phyloP scores from a whole-genome alignment of 2,113 vertebrate genomes.

The Salminus brasiliensis region DNA sequence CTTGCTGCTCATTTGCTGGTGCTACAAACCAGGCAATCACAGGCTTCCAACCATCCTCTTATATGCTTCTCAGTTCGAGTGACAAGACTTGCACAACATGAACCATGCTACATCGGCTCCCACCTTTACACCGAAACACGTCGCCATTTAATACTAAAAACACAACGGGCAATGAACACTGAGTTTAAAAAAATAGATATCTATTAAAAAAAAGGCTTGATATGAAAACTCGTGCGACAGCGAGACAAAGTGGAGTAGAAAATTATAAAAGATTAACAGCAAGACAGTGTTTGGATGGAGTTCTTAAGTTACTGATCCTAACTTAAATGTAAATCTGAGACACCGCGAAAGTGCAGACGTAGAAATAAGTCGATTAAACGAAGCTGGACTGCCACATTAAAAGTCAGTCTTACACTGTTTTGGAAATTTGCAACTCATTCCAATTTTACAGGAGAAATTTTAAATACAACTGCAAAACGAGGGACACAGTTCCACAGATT shows the following conservation, averaged over 20 bases:
- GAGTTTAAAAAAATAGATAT: slow-evolving; percentile 10
- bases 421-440: background rate
- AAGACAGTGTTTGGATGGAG: background rate
- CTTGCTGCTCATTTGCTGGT: slow-evolving; percentile 34
- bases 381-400: background rate
- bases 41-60: background rate
- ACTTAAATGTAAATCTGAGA: background rate
- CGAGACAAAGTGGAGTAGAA: slow-evolving; percentile 9
- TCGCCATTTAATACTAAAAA: background rate
- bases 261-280: background rate
- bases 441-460: background rate
- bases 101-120: slow-evolving; percentile 37
- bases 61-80: background rate
- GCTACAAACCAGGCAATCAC: slow-evolving; percentile 15
- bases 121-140: slow-evolving; percentile 19
- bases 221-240: background rate
- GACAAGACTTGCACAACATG: background rate
- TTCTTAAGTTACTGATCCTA: background rate
- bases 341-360: background rate
- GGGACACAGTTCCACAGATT: slow-evolving; percentile 55
- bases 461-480: background rate
- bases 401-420: background rate
- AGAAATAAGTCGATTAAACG: background rate
- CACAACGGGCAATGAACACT: background rate
- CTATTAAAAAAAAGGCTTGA: background rate